Evolutionary conservation across 2,888 invertebrate species (phyloP).

Genomic region (Dicyrtoma fusca): DNA sequence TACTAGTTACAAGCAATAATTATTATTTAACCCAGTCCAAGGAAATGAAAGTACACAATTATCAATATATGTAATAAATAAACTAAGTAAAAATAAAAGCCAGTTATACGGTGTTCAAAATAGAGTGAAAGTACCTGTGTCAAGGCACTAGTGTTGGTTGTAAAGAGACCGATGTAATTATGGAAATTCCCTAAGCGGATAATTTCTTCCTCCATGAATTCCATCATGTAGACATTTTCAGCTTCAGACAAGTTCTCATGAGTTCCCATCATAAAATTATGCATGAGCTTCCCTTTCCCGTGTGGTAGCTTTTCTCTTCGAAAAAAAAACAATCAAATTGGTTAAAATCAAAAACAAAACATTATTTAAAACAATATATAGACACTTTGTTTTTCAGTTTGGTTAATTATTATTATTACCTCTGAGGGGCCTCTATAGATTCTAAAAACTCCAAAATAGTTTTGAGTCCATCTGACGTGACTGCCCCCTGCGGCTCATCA

Average conservation of each 20-base stretch:
- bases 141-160: conserved; percentile 82
- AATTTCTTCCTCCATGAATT: conserved; percentile 77
- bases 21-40: neutral
- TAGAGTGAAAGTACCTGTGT: conserved; percentile 65
- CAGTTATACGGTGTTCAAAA: neutral
- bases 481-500: conserved; percentile 75
- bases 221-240: conserved; percentile 79
- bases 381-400: too few relatives aligned
- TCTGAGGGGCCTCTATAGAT: conserved; percentile 73
- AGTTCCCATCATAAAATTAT: conserved; percentile 89
- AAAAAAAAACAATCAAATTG: conserved; percentile 14
- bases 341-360: neutral
- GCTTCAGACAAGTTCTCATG: conserved; percentile 65
- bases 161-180: conserved; percentile 75
- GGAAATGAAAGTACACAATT: neutral
- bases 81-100: neutral
- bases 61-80: neutral
- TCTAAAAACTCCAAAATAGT: conserved; percentile 77
- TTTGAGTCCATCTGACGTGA: conserved; percentile 68
- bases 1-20: conserved; percentile 14
- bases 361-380: too few relatives aligned
- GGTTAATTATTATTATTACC: conserved; percentile 60
- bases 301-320: conserved; percentile 63
- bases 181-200: conserved; percentile 69
- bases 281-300: conserved; percentile 72